A percentile compares a stretch with the other conserved stretches of the same genome.
phyloP scores from a whole-genome alignment of 2,797 vertebrate species.

The Myotis daubentonii region DNA sequence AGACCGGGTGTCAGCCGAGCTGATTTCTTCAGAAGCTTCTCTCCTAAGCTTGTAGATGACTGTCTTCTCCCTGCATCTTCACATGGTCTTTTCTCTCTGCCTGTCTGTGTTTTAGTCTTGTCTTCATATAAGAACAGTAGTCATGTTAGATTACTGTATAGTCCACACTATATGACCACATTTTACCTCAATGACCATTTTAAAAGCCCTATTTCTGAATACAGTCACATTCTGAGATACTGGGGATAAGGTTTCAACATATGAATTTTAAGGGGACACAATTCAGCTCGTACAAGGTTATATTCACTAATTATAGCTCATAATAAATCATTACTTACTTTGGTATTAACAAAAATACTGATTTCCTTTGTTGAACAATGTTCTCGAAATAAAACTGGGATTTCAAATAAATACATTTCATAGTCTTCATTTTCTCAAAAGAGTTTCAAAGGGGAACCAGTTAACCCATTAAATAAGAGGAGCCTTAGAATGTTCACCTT shows the following conservation, averaged over 20 bases:
- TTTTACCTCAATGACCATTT: neutral
- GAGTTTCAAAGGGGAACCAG: neutral
- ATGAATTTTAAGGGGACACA: neutral
- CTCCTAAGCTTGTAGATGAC: neutral
- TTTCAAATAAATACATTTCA: neutral
- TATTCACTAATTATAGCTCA: neutral
- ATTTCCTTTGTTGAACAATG: neutral
- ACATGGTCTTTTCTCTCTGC: neutral
- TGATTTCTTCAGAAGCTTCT: neutral
- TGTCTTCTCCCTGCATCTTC: neutral
- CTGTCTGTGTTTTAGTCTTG: neutral
- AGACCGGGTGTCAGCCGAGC: neutral
- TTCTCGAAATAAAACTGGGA: constrained; percentile 17
- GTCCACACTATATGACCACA: neutral
- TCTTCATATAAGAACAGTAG: neutral
- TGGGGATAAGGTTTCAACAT: neutral
- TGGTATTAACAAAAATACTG: neutral
- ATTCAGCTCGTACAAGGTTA: neutral
- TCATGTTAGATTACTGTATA: neutral
- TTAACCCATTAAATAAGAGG: neutral
- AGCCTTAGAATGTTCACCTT: neutral
- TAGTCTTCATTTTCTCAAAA: constrained; percentile 7
- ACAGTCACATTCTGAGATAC: neutral
- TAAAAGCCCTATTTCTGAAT: neutral
- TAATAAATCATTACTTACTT: neutral